phyloP scores from a whole-genome alignment of 1,140 invertebrate species.

The Polypedilum pembai region DNA sequence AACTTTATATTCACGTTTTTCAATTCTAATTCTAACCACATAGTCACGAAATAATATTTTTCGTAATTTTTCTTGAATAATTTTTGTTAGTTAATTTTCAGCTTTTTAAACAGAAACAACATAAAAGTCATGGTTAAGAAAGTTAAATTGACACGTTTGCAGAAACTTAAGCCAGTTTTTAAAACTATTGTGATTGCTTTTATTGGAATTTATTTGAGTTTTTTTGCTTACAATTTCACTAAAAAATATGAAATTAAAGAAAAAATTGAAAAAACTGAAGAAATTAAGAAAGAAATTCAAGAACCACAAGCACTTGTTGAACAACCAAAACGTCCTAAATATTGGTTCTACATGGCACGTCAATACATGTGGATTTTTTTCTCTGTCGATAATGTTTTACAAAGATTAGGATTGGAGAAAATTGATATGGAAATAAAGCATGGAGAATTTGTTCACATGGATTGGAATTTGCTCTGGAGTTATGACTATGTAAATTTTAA shows the following conservation, averaged over 20 bases:
- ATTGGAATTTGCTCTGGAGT: not conserved
- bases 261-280: not conserved
- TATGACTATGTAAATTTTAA: not conserved
- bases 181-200: not conserved
- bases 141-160: not conserved
- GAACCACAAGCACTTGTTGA: not conserved
- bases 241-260: not conserved
- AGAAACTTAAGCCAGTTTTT: not conserved
- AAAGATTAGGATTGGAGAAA: not conserved
- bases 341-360: slow-evolving; percentile 23
- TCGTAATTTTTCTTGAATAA: no score
- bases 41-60: no score
- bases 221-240: not conserved
- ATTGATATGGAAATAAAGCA: slow-evolving; percentile 1
- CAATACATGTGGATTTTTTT: slow-evolving; percentile 16
- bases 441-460: not conserved
- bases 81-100: no score
- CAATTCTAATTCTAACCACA: no score
- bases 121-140: not conserved
- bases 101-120: no score
- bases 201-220: not conserved
- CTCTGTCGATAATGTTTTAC: not conserved
- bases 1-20: no score
- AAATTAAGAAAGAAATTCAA: not conserved
- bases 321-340: not conserved